A percentile compares a stretch with the other conserved stretches of the same genome.
These are phyloP conservation scores for Menidia menidia DNA, from an alignment of 2,797 vertebrate genomes.

Conservation along the genomic window DNA sequence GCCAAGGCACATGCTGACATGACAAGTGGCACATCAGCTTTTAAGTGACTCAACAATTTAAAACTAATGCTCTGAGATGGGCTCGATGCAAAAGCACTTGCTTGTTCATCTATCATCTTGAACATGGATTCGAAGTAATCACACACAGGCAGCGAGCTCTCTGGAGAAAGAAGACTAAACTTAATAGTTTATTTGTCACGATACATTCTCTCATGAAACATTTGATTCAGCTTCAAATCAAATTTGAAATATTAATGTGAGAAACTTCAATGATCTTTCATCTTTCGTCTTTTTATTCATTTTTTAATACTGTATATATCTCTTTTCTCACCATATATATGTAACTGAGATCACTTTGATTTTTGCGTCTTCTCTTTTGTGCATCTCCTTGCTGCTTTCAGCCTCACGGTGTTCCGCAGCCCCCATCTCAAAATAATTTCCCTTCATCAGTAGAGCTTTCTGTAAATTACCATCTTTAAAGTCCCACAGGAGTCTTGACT, in stretches of 20 bases:
- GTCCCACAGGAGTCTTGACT: constrained; percentile 49
- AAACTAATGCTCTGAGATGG: constrained; percentile 42
- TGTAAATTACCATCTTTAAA: constrained; percentile 62
- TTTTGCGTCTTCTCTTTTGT: neutral
- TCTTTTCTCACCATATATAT: neutral
- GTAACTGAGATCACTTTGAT: constrained; percentile 13
- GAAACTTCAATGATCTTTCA: neutral
- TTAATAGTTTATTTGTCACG: too few species aligned
- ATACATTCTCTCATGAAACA: constrained; percentile 6
- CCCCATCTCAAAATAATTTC: constrained; percentile 50
- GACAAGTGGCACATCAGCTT: constrained; percentile 23
- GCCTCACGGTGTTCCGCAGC: constrained; percentile 31
- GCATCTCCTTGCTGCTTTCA: constrained; percentile 21
- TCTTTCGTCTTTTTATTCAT: neutral
- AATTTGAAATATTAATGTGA: neutral
- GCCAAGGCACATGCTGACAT: constrained; percentile 34
- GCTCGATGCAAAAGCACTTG: constrained; percentile 27
- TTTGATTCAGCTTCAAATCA: neutral
- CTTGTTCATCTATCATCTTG: constrained; percentile 18
- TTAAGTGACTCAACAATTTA: constrained; percentile 55
- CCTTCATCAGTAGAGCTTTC: constrained; percentile 39
- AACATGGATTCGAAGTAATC: constrained; percentile 22
- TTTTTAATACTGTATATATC: neutral
- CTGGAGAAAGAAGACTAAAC: neutral
- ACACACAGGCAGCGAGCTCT: neutral